Base-by-base conservation (phyloP, 1,140 invertebrate genomes). In the Archivesica marissinica region DNA sequence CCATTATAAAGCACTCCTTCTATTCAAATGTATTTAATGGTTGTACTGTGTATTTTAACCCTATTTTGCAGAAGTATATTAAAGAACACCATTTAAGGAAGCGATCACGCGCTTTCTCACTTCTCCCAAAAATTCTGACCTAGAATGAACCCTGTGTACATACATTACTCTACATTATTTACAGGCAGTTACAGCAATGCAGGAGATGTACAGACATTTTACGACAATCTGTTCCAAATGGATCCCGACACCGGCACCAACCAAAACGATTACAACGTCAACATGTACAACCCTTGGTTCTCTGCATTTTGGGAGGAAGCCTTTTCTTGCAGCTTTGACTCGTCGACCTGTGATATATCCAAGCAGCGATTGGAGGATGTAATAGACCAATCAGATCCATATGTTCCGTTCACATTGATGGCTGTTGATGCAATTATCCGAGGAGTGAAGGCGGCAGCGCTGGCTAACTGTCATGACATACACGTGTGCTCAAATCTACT, bases 261-360 rank as follows among this genome's bases (percentile, higher is more conserved):
- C 15, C 38, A n/a, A 6, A 39, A 28, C 17, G 23, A 61, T 25
- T 0, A 20, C n/a, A 77, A 39, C 15, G 28, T 39, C 20, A 90
- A 88, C 74, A 56, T 11, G 15, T 64, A 78, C 20, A 89, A 90
- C 41, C 80, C 84, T n/a, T 89, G 87, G 88, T 89, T 90, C 33
- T 61, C 64, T 0, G n/a, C 75, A 38, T 94, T 90, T 81, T 94
- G 92, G 88, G 54, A 88, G 30, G 23, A 86, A 39, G 87, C 84
- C 30, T 88, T 89, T n/a, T 25, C 56, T 11, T 92, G 90, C 54
- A 23, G 33, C 9, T 33, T 85, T 28, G 70, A 61, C n/a, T 11
- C 28, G 4, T 50, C 11, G 13, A 82, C 44, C 17, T 86, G 86
- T 52, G 41, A 86, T 35, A 25, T 86, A 28, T 13, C 75, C n/a